phyloP scores from a whole-genome alignment of 2,888 invertebrate genomes.

The Nezara viridula region DNA sequence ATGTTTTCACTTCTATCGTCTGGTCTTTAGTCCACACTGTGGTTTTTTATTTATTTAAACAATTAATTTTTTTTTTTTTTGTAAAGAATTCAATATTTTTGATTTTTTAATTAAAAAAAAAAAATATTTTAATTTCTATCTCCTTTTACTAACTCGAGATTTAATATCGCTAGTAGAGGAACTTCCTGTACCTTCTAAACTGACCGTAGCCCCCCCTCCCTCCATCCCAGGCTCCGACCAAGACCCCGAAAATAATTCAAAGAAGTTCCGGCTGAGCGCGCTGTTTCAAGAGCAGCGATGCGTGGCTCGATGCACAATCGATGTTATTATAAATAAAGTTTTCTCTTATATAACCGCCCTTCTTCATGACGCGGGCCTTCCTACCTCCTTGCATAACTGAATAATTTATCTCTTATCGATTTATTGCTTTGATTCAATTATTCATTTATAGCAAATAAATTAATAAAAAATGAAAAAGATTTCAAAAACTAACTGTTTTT shows the following conservation, averaged over 20 bases:
- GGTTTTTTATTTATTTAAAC: no score
- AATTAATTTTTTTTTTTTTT: no score
- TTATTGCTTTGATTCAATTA: background rate
- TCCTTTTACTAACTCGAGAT: no score
- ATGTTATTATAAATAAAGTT: constrained; percentile 14
- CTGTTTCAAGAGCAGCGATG: background rate
- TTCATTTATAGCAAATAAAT: no score
- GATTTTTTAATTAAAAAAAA: no score
- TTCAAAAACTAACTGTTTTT: no score
- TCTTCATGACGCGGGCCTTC: background rate
- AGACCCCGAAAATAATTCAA: background rate
- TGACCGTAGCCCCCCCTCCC: background rate
- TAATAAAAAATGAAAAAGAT: no score
- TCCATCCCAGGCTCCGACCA: background rate
- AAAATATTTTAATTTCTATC: no score
- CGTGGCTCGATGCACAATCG: background rate
- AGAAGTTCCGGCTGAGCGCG: background rate
- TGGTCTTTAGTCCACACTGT: no score
- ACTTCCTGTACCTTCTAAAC: background rate
- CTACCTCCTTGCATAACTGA: background rate
- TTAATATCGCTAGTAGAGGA: background rate
- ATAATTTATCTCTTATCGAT: background rate
- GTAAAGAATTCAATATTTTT: no score
- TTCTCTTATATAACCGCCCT: background rate
- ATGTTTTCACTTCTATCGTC: no score